These are phyloP conservation scores for Chaunax sp. DNA, from an alignment of 2,797 vertebrate species.

Conservation along the genomic window DNA sequence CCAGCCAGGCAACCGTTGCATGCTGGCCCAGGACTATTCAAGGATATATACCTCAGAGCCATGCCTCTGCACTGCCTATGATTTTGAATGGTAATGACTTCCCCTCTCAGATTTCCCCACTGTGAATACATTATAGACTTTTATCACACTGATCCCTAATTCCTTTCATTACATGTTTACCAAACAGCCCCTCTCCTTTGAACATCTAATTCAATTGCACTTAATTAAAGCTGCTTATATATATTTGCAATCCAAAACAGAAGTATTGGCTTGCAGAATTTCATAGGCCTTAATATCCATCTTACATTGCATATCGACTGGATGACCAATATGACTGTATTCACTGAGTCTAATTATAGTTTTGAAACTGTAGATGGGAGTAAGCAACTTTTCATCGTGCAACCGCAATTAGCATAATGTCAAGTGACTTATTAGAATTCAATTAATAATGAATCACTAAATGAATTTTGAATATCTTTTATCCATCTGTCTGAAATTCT, in stretches of 20 bases:
- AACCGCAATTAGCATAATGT: slow-evolving; percentile 76
- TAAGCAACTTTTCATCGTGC: slow-evolving; percentile 60
- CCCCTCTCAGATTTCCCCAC: slow-evolving; percentile 28
- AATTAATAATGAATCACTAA: slow-evolving; percentile 82
- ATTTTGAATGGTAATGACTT: slow-evolving; percentile 93
- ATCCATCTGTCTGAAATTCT: slow-evolving; percentile 75
- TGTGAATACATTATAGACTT: slow-evolving; percentile 32
- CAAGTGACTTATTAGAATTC: slow-evolving; percentile 82
- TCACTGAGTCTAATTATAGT: slow-evolving; percentile 69
- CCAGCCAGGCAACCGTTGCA: slow-evolving; percentile 91
- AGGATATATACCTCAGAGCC: slow-evolving; percentile 91
- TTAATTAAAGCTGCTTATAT: slow-evolving; percentile 43
- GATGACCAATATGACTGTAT: slow-evolving; percentile 46
- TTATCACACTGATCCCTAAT: slow-evolving; percentile 23
- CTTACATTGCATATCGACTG: slow-evolving; percentile 39
- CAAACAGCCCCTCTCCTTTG: slow-evolving; percentile 31
- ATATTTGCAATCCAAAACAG: slow-evolving; percentile 41
- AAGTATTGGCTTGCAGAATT: slow-evolving; percentile 53
- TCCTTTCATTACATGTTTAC: slow-evolving; percentile 48
- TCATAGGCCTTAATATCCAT: slow-evolving; percentile 46
- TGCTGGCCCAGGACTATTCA: slow-evolving; percentile 89
- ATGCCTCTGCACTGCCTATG: slow-evolving; percentile 90
- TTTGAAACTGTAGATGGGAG: slow-evolving; percentile 63
- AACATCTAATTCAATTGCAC: slow-evolving; percentile 48
- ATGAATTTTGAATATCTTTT: slow-evolving; percentile 81